Evolutionary conservation across 2,797 vertebrate species (phyloP), one percentile per base, ranked within the genome.

Genomic region (Lagocephalus sceleratus): DNA sequence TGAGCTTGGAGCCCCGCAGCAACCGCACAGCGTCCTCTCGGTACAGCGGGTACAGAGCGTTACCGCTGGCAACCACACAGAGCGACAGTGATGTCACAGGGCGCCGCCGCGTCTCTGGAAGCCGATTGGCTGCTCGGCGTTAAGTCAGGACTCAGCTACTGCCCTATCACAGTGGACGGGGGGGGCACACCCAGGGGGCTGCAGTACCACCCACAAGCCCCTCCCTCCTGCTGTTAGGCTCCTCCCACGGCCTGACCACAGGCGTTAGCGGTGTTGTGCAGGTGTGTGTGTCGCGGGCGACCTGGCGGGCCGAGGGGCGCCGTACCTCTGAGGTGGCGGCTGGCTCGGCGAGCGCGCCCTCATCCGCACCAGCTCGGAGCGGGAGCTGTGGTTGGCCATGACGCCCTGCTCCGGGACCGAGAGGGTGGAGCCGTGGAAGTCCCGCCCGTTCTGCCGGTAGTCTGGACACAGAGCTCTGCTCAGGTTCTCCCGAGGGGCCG

Each of bases 361-460:
- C 57, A 91, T 93, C 79, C 94, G 89, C 79, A 91, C 90, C 88
- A 93, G 73, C 65, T 92, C 93, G 2, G 91, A 91, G 56, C 87
- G 91, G 60, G 93, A 91, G 81, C 92, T 90, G 76, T 95, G 94
- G 85, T 93, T 95, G 78, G 94, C 93, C 26, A 92, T 92, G 84
- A 98, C 92, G 54, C 95, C 94, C 90, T 96, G 94, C 70, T 99
- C 96, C 47, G 94, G 93, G 71, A 98, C 93, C 49, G 95, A 98
- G n/a, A 96, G 87, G 4, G 94, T 94, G 60, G 96, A 97, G 79
- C 94, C 94, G 79, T 95, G 94, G 82, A 95, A 92, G 80, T 95
- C 94, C 79, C 92, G 91, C 62, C 92, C 92, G 75, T 93, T 94
- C 70, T 93, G 93, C 54, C 93, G 87, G 82, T 93, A 94, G 85